Base-by-base conservation (phyloP, 2,113 vertebrate genomes). In the Euleptes europaea region DNA sequence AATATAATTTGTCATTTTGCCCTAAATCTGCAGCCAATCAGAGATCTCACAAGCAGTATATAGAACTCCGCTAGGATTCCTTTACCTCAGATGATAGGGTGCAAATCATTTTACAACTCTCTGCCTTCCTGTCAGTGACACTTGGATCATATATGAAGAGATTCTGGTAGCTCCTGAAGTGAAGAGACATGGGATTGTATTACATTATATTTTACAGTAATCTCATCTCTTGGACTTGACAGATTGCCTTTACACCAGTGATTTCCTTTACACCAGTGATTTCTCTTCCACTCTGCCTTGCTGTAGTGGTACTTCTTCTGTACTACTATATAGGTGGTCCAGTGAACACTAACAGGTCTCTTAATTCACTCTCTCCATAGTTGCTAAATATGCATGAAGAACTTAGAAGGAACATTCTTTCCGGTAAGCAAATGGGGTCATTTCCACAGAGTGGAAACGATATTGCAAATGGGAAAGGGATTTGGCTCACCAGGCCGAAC, bases 221-320 rank as follows among this genome's bases (percentile, higher is more conserved):
- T 40, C 13, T 17, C 7, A 15, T 87, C 83, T 83, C 54, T 86
- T 90, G 83, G 57, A 42, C 90, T 91, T 90, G 65, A 90, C 87
- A 88, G 90, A 92, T 89, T 85, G 65, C 77, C 87, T 90, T 91
- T 90, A 57, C 31, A 86, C 84, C 79, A 85, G 3, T 83, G 76
- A 90, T 60, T 81, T 88, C 77, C 85, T 23, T 63, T 91, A 60
- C 75, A 83, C 35, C n/a, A n/a, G 3, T 83, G 76, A 90, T 60
- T 81, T 88, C 77, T 86, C 26, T 63, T 91, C 65, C 75, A 83
- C 35, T 21, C 23, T 13, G 57, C 40, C 85, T 88, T 86, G 49
- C 87, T 92, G 71, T 57, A 40, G 33, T 54, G 21, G 21, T 78
- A 63, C 33, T n/a, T 63, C 5, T 42, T 19, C 40, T 47, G 7